Base-by-base conservation (phyloP, 1,140 invertebrate genomes). In the Psix sp. region DNA sequence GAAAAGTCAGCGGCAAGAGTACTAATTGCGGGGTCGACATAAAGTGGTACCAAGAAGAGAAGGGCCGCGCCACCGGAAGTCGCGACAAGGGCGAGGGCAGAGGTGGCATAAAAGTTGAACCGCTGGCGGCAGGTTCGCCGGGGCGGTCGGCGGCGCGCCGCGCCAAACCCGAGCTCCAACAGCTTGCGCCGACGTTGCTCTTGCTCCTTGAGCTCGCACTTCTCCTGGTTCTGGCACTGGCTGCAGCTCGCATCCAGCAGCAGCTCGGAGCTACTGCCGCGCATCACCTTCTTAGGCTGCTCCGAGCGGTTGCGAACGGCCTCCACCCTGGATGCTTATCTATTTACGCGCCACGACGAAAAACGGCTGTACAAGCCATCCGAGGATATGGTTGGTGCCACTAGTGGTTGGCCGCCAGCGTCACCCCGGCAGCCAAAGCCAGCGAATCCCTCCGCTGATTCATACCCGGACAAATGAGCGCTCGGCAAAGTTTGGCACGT, bases 1-100 rank as follows among this genome's bases (percentile, higher is more conserved):
- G 93, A 91, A 82, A 96, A 96, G 84, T 96, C 93, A 35, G 94
- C 93, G 2, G 92, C 92, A 43, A 96, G 85, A 3, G 94, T 95
- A 76, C 94, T 95, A 63, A 96, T 91, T n/a, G 94, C 94, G 17
- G 94, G 94, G 85, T 96, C 93, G 31, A 95, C 94, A 85, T 96
- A 95, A n/a, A 96, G 89, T 35, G 94, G 95, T 35, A 96, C 94
- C 35, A 96, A 89, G 86, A 96, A 96, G 24, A 96, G 89, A 18
- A 96, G 88, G 1, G 94, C 93, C 17, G 94, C 93, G 29, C 93
- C 93, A 26, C 94, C 93, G 40, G 92, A 93, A 68, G 94, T 93
- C 31, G 94, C 91, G 45, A 93, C 89, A 76, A 94, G 89, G 33
- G 92, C 93, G 60, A 95, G 87, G 62, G 93, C 90, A 42, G 93